Evolutionary conservation across 2,797 vertebrate genomes (phyloP).

Genomic region (Karalla daura): DNA sequence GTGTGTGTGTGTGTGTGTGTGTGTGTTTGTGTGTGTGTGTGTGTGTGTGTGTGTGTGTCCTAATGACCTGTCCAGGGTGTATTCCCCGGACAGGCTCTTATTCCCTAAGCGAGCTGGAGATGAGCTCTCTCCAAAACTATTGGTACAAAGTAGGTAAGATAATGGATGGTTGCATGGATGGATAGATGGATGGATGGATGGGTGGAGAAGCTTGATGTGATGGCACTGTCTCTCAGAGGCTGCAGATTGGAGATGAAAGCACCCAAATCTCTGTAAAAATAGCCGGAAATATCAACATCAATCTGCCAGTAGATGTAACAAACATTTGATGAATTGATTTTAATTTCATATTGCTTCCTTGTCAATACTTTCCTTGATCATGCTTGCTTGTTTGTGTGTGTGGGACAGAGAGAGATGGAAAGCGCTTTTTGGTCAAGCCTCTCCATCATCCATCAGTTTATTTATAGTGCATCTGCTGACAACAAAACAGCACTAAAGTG

Average conservation of each 20-base stretch:
- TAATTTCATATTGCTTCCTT: conserved; percentile 46
- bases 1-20: too few species aligned
- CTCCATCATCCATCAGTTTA: conserved; percentile 64
- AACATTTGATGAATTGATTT: conserved; percentile 65
- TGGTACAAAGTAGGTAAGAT: too few species aligned
- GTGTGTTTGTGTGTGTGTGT: too few species aligned
- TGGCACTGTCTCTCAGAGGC: conserved; percentile 53
- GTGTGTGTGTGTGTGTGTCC: too few species aligned
- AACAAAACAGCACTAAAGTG: conserved; percentile 52
- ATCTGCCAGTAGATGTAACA: conserved; percentile 53
- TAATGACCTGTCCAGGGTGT: too few species aligned
- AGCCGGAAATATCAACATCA: conserved; percentile 54
- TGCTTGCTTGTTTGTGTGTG: conserved; percentile 8
- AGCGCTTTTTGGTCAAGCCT: conserved; percentile 35
- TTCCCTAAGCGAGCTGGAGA: too few species aligned
- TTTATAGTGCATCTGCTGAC: conserved; percentile 73
- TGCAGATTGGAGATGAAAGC: conserved; percentile 65
- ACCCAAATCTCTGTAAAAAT: conserved; percentile 69
- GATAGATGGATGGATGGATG: too few species aligned
- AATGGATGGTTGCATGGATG: too few species aligned
- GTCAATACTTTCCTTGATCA: conserved; percentile 57
- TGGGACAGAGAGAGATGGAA: not conserved
- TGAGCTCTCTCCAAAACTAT: too few species aligned
- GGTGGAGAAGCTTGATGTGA: conserved; percentile 69
- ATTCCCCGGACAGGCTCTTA: too few species aligned